Evolutionary conservation across 92 coral and sea anemone genomes (phyloP), one percentile per base, ranked within the genome.

Genomic region (Zoanthus solanderi): DNA sequence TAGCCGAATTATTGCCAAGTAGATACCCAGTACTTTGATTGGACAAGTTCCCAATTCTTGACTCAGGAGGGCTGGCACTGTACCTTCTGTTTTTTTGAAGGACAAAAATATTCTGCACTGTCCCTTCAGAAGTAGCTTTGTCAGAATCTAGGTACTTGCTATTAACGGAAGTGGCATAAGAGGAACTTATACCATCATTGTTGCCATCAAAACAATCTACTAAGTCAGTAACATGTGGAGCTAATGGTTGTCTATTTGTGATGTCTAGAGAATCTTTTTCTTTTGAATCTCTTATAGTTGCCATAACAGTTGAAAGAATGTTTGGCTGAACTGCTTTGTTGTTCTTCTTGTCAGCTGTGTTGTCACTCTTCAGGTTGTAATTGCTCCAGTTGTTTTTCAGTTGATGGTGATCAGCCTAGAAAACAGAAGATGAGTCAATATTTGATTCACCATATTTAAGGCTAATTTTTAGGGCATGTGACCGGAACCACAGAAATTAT

Each of bases 61-160:
- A 68, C 23, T 81, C 85, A 23, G 85, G 85, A 2, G 85, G 85
- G 10, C 75, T 81, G 8, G 29, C 75, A 67, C 85, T 81, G 4
- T 42, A 15, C 15, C 61, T 81, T 81, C 60, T 66, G 46, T 9
- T 2, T 81, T 31, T 81, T 46, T 14, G 46, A 47, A 81, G 85
- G 66, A 81, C 71, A 66, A 81, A 81, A 65, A 75, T 75, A 66
- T 81, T 30, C 42, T 66, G 3, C 4, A 63, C n/a, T 63, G 28
- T 8, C 17, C 29, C 75, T 47, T 67, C 75, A 63, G 7, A 63
- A 63, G 69, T 17, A 30, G 69, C 0, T 30, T 53, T 16, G 66
- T 50, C 13, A 42, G 29, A 65, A 29, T 31, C 52, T 5, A 67
- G 1, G 44, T 66, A 71, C 9, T 31, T 47, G 11, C 50, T 67